Evolutionary conservation across 2,113 vertebrate genomes (phyloP).

Genomic region (Catharus minimus): DNA sequence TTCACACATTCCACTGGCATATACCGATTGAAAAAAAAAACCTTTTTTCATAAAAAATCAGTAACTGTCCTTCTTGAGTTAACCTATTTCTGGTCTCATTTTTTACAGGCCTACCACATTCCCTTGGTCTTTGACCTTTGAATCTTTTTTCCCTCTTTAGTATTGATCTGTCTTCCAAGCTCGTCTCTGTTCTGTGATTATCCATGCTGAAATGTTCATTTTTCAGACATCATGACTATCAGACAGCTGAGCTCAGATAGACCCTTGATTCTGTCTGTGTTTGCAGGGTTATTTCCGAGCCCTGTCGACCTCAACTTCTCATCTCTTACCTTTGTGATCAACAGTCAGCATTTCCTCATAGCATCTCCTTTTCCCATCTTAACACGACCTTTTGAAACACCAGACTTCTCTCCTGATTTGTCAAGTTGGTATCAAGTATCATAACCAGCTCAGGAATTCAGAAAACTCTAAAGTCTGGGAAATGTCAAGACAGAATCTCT

Average conservation of each 20-base stretch:
- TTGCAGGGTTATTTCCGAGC: neutral
- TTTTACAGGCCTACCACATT: neutral
- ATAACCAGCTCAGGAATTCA: neutral
- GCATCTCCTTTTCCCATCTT: neutral
- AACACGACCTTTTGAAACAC: neutral
- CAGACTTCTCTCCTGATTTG: neutral
- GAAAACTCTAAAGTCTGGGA: neutral
- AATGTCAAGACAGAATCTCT: neutral
- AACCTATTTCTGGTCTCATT: neutral
- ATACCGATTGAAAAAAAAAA: neutral
- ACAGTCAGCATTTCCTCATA: neutral
- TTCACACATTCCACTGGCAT: neutral
- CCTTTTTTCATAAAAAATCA: neutral
- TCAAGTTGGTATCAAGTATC: fast-evolving
- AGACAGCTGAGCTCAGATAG: neutral
- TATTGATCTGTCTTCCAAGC: neutral
- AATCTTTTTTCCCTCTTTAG: neutral
- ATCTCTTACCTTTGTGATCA: neutral
- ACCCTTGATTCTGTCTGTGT: neutral
- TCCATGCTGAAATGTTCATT: neutral
- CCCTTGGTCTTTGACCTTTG: neutral
- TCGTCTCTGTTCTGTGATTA: neutral
- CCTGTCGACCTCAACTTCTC: neutral
- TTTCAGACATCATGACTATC: neutral
- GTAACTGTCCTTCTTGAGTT: neutral